phyloP scores from a whole-genome alignment of 2,888 invertebrate genomes.

The Netelia virgata region DNA sequence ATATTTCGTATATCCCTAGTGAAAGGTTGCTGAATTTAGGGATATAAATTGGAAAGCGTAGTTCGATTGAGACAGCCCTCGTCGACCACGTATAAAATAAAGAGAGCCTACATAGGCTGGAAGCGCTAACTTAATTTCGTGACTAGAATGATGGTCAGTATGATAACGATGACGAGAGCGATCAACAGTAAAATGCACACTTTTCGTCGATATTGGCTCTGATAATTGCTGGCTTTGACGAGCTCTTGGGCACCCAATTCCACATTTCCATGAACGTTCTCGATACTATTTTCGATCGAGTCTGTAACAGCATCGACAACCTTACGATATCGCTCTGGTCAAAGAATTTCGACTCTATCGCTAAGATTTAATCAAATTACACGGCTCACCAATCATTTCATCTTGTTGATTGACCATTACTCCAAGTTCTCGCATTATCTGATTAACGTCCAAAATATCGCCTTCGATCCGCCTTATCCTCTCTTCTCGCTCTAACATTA shows the following conservation, averaged over 20 bases:
- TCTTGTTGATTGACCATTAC: conserved; percentile 90
- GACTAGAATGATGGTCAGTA: conserved; percentile 89
- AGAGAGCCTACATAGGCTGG: conserved; percentile 73
- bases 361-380: conserved; percentile 54
- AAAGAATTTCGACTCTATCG: conserved; percentile 33
- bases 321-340: conserved; percentile 86
- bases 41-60: conserved; percentile 48
- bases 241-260: conserved; percentile 93
- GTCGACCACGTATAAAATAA: conserved; percentile 52
- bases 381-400: conserved; percentile 89
- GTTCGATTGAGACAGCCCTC: conserved; percentile 63
- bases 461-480: conserved; percentile 93
- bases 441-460: conserved; percentile 93
- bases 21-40: conserved; percentile 34
- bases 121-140: conserved; percentile 83
- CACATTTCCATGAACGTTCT: conserved; percentile 90
- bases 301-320: conserved; percentile 86
- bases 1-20: conserved; percentile 32
- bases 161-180: conserved; percentile 88
- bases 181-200: conserved; percentile 90
- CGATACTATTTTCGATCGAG: conserved; percentile 93
- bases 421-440: conserved; percentile 92
- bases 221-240: conserved; percentile 92
- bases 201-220: conserved; percentile 91
- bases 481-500: conserved; percentile 92